These are phyloP conservation scores for Sanderia malayensis DNA, from an alignment of 30 jellyfish, hydroid and myxozoan genomes.

Conservation along the genomic window DNA sequence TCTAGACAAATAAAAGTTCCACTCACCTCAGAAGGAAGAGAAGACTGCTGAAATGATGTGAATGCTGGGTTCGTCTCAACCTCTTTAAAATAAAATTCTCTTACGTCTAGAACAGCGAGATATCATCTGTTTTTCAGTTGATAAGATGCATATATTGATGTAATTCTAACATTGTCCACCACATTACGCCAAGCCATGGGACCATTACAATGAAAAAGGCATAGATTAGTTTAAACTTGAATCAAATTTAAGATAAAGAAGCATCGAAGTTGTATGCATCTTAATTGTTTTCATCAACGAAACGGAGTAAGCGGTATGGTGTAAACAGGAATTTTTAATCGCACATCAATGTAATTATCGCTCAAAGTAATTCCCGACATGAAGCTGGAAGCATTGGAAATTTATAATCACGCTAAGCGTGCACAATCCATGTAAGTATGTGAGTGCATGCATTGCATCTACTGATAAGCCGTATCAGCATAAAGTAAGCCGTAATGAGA, in stretches of 20 bases:
- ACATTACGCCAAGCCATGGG: not conserved
- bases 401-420: not conserved
- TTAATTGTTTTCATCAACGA: not conserved
- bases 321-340: not conserved
- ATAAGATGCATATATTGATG: not conserved
- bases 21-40: not conserved
- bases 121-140: not conserved
- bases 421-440: too few relatives aligned
- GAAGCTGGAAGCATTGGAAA: not conserved
- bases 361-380: not conserved
- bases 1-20: too few relatives aligned
- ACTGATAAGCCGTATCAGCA: not conserved
- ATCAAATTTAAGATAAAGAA: not conserved
- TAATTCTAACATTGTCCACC: not conserved
- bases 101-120: not conserved
- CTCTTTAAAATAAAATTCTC: not conserved
- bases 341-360: not conserved
- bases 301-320: not conserved
- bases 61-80: not conserved
- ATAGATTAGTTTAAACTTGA: not conserved
- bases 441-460: not conserved
- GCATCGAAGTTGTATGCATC: not conserved
- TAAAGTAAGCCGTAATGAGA: too few relatives aligned
- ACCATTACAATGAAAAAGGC: not conserved
- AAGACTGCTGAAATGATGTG: not conserved